Conservation (phyloP, 2,797 vertebrate genomes). For the Percopsis omiscomaycus region DNA sequence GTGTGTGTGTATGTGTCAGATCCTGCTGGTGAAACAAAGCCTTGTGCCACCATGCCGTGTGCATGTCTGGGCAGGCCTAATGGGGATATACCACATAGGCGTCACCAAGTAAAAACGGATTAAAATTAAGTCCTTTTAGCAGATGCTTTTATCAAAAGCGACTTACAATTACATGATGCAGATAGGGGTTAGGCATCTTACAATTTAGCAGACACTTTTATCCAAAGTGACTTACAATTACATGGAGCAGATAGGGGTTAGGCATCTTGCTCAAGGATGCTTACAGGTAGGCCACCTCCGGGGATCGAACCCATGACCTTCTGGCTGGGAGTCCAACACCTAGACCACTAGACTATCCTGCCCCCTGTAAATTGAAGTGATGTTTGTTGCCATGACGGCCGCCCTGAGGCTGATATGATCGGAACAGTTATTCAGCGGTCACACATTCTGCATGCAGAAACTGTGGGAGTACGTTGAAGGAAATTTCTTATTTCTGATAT, state of each 20-base stretch:
- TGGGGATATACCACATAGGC: constrained; percentile 28
- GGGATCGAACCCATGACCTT: no score
- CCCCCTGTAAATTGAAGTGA: constrained; percentile 18
- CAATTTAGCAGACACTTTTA: no score
- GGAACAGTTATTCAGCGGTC: constrained; percentile 51
- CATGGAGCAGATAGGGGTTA: no score
- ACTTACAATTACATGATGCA: no score
- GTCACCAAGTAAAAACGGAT: constrained; percentile 18
- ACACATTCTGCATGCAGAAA: constrained; percentile 23
- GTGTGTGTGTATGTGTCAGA: neutral
- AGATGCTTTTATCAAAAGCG: no score
- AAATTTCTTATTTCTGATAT: constrained; percentile 8
- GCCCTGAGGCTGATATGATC: constrained; percentile 43
- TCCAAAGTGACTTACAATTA: no score
- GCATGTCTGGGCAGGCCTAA: constrained; percentile 56
- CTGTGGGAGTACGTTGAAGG: constrained; percentile 2
- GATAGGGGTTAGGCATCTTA: no score
- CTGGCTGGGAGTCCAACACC: no score
- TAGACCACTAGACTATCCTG: no score
- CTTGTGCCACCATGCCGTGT: constrained; percentile 22
- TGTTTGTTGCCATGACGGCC: constrained; percentile 57
- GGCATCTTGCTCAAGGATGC: no score
- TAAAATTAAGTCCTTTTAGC: no score
- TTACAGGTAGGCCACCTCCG: no score
- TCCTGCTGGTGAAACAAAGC: constrained; percentile 47